Evolutionary conservation across 2,888 invertebrate genomes (phyloP).

Genomic region (Acleris emargana): DNA sequence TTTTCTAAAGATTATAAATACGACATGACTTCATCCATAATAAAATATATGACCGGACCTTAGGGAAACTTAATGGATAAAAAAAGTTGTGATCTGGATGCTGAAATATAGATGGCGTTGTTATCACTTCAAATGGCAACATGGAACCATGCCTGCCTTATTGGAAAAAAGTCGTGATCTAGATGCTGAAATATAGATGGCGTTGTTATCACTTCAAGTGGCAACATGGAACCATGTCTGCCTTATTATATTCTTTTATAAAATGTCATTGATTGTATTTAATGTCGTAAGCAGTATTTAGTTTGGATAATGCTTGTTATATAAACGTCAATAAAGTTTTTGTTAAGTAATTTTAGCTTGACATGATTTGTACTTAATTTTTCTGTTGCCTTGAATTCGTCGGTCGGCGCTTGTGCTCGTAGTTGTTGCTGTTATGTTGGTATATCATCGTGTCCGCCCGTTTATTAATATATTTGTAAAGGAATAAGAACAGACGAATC

Average conservation of each 20-base stretch:
- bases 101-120: conserved; percentile 8
- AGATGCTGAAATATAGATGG: conserved; percentile 1
- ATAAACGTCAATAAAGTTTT: conserved; percentile 1
- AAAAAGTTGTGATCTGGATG: background rate
- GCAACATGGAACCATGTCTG: conserved; percentile 5
- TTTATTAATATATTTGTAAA: conserved; percentile 34
- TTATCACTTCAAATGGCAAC: background rate
- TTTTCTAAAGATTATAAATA: conserved; percentile 1
- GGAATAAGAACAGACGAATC: conserved; percentile 6
- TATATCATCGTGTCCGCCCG: conserved; percentile 40
- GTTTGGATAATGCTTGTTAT: conserved; percentile 33
- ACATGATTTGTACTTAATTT: conserved; percentile 13
- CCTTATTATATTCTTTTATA: conserved; percentile 2
- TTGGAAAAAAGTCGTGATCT: background rate
- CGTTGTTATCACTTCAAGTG: background rate
- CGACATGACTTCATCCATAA: conserved; percentile 1
- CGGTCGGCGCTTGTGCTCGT: background rate
- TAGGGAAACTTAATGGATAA: too few relatives aligned
- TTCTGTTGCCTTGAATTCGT: background rate
- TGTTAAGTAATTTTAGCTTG: conserved; percentile 22
- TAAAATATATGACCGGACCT: too few relatives aligned
- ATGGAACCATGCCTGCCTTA: conserved; percentile 6
- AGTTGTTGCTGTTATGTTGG: conserved; percentile 10
- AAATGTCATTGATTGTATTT: conserved; percentile 41
- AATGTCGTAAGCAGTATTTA: conserved; percentile 53